These are phyloP conservation scores for Campaea margaritaria DNA, from an alignment of 2,888 invertebrate species.

Conservation along the genomic window DNA sequence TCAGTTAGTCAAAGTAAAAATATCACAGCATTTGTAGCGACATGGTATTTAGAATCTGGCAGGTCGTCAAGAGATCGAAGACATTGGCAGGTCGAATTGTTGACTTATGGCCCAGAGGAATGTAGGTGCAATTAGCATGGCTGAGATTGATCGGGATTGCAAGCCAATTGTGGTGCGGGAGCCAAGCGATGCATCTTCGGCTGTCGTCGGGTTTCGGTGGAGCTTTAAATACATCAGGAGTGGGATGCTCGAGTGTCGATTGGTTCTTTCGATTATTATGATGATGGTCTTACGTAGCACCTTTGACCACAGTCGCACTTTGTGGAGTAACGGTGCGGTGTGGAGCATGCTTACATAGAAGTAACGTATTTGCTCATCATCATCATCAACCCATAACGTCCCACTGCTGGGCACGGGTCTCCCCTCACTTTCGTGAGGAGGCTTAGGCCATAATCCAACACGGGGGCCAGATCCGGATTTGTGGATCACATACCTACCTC, in stretches of 20 bases:
- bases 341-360: no score
- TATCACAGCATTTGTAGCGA: constrained; percentile 24
- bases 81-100: constrained; percentile 52
- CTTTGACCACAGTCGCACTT: no score
- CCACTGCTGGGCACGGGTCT: no score
- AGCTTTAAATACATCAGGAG: neutral
- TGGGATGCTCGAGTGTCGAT: constrained; percentile 9
- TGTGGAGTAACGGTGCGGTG: no score
- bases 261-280: no score
- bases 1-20: constrained; percentile 17
- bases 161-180: constrained; percentile 30
- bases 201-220: constrained; percentile 8
- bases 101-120: constrained; percentile 31
- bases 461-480: no score
- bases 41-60: constrained; percentile 55
- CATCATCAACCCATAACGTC: no score
- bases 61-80: constrained; percentile 52
- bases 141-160: constrained; percentile 35
- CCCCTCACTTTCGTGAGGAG: no score
- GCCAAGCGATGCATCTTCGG: constrained; percentile 22
- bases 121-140: constrained; percentile 34
- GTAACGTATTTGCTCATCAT: no score
- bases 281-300: no score
- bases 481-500: no score
- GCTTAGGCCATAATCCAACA: no score